phyloP scores from a whole-genome alignment of 2,113 vertebrate genomes.

The Vimba vimba region DNA sequence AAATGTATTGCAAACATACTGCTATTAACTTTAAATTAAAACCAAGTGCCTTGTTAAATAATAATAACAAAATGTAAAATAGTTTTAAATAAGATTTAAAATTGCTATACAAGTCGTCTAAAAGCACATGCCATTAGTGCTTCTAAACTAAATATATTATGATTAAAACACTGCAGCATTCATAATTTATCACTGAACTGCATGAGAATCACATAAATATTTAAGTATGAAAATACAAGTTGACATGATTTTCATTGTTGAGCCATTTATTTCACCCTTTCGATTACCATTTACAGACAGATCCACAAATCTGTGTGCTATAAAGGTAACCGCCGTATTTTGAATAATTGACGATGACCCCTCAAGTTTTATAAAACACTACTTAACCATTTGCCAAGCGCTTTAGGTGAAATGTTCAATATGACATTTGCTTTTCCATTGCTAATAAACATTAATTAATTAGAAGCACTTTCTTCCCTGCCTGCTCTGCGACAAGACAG shows the following conservation, averaged over 20 bases:
- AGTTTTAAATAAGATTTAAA: not conserved
- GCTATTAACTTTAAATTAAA: not conserved
- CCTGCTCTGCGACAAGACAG: slow-evolving; percentile 56
- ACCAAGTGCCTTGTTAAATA: not conserved
- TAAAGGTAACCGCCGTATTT: slow-evolving; percentile 40
- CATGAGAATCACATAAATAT: slow-evolving; percentile 47
- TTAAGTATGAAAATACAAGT: slow-evolving; percentile 39
- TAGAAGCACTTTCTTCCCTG: slow-evolving; percentile 55
- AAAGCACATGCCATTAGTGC: slow-evolving; percentile 15
- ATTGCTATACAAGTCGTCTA: not conserved
- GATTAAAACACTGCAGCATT: slow-evolving; percentile 33
- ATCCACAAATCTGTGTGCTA: slow-evolving; percentile 28
- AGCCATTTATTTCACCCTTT: slow-evolving; percentile 32
- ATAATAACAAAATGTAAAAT: not conserved
- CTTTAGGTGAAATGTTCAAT: slow-evolving; percentile 61
- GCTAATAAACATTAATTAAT: slow-evolving; percentile 73
- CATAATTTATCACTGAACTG: slow-evolving; percentile 21
- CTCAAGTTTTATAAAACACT: slow-evolving; percentile 61
- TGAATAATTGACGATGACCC: slow-evolving; percentile 56
- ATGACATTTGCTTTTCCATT: slow-evolving; percentile 63
- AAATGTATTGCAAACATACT: not conserved
- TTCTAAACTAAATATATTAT: slow-evolving; percentile 33
- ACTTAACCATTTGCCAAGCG: slow-evolving; percentile 54
- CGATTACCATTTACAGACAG: slow-evolving; percentile 39
- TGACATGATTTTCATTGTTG: slow-evolving; percentile 45